Conservation (phyloP, 2,888 invertebrate species). For the Schizaphis graminum region DNA sequence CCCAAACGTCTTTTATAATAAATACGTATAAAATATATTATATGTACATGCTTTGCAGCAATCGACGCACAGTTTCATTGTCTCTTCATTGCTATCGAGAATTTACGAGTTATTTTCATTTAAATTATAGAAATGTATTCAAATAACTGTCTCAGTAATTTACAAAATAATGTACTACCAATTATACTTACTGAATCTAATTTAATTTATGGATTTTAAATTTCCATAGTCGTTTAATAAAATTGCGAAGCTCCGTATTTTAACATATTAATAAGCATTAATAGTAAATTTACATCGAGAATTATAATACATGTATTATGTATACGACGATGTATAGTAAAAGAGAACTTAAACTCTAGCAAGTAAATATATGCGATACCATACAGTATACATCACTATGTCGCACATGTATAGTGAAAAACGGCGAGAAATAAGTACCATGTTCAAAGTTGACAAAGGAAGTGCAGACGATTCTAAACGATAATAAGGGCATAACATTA, state of each 20-base stretch:
- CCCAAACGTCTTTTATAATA: neutral
- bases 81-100: neutral
- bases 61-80: neutral
- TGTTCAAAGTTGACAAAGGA: slow-evolving; percentile 16
- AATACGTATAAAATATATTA: neutral
- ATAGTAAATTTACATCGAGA: neutral
- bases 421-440: neutral
- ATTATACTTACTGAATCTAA: neutral
- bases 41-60: neutral
- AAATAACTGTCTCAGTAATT: neutral
- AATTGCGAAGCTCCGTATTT: neutral
- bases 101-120: neutral
- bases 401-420: neutral
- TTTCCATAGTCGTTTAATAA: neutral
- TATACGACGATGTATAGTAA: neutral
- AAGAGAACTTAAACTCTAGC: neutral
- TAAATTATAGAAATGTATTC: neutral
- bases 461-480: neutral
- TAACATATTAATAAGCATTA: neutral
- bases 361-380: neutral
- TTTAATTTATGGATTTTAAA: neutral
- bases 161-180: neutral
- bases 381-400: neutral
- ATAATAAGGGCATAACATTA: slow-evolving; percentile 23
- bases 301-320: neutral